These are phyloP conservation scores for Oscheius myriophilus DNA, from an alignment of 2,888 invertebrate species.

Conservation along the genomic window DNA sequence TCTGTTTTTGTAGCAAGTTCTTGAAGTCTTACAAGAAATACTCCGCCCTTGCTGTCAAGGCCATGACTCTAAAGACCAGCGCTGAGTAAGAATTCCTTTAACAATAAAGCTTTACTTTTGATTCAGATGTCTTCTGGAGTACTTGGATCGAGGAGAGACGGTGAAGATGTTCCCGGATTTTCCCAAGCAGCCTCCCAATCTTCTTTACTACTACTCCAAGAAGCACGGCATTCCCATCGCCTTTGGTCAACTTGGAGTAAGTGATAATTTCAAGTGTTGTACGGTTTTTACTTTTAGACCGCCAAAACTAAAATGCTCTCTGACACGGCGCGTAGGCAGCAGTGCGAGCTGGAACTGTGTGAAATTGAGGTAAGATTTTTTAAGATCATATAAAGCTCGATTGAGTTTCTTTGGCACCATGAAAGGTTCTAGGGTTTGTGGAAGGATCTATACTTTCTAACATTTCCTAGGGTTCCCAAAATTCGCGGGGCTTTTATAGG, in stretches of 20 bases:
- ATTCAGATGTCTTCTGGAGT: conserved; percentile 14
- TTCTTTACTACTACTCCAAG: conserved; percentile 15
- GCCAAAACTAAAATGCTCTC: conserved; percentile 9
- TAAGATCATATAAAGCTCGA: too few relatives aligned
- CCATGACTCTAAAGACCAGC: conserved; percentile 5
- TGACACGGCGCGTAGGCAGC: background rate
- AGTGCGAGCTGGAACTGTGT: conserved; percentile 13
- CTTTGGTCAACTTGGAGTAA: conserved; percentile 7
- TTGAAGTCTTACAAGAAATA: conserved; percentile 25
- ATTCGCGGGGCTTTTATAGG: too few relatives aligned
- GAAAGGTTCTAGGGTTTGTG: too few relatives aligned
- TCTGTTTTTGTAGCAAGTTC: conserved; percentile 1
- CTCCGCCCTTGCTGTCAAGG: background rate
- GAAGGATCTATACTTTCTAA: too few relatives aligned
- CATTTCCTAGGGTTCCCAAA: too few relatives aligned
- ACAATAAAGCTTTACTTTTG: background rate
- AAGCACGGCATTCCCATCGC: conserved; percentile 9
- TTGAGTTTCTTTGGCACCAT: too few relatives aligned
- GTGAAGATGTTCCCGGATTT: conserved; percentile 16
- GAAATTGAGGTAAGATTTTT: conserved; percentile 9
- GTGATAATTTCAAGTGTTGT: background rate
- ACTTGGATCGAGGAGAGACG: conserved; percentile 17
- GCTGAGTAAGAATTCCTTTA: background rate
- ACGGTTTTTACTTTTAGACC: too few relatives aligned
- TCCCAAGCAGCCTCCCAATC: conserved; percentile 17